Evolutionary conservation across 1,140 invertebrate species (phyloP), one percentile per base, ranked within the genome.

Genomic region (Lordiphosa stackelbergi): DNA sequence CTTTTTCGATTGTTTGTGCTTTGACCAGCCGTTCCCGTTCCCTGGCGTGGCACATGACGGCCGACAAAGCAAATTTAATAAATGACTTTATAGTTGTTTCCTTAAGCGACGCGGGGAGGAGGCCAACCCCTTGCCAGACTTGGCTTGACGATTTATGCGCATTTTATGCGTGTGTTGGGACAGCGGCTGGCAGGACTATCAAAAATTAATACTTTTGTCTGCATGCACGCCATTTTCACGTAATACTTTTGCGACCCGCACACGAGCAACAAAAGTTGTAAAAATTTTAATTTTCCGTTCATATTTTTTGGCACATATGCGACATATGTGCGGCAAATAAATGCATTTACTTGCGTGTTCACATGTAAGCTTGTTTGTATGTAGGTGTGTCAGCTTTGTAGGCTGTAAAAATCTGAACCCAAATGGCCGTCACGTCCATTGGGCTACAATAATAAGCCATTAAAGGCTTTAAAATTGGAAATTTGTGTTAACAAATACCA

Each of bases 131-230:
- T 70, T 69, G 19, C 43, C 24, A 22, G 9, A 11, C 43, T 13
- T 51, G 65, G 22, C 40, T 53, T 46, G 35, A 41, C 68, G 35
- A 57, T 57, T 81, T 69, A 62, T 66, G 13, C 53, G 46, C 45
- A 41, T 53, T 66, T 73, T 55, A 64, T 55, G 60, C 55, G 51
- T 59, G 41, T 6, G 28, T 31, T 7, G 28, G 28, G 28, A 1
- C 61, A 69, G 55, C 65, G 71, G 75, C 75, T 81, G 75, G 52
- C 52, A 46, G 57, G 75, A 83, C 75, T 66, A 79, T 79, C 74
- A 79, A 79, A 79, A 57, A 71, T 70, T 81, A 81, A 79, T 79
- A 79, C 75, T 81, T 79, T 78, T 78, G 65, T 79, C 71, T 79
- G 56, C 61, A 41, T 59, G 8, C 63, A 24, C 45, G 28, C 40